Evolutionary conservation across 2,797 vertebrate species (phyloP), one percentile per base, ranked within the genome.

Genomic region (Rhincodon typus): DNA sequence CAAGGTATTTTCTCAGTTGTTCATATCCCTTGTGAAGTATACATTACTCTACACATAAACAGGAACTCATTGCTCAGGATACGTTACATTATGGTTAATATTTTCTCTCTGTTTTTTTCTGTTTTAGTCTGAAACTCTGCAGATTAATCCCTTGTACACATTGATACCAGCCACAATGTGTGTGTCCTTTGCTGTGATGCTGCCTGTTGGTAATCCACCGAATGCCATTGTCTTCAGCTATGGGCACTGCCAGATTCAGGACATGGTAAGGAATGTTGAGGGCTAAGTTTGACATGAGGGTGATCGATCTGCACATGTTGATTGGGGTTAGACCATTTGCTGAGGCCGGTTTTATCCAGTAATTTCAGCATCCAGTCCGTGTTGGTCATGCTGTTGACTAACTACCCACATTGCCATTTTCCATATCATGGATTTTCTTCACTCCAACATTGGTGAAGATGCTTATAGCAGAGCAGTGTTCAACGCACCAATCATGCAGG

Each of bases 181-280:
- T 38, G 99, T 99, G 97, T 99, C 99, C 19, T 99, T 99, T 30
- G 99, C 99, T 57, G 99, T 99, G 97, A 99, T 99, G 99, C 98
- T 99, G 96, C 99, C 99, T 0, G 99, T 99, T 96, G 99, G 99
- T 96, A 99, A 99, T 96, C 99, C 99, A 87, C 99, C 99, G 96
- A 99, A 99, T 4, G 99, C 99, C 97, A 99, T 99, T 12, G 98
- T 99, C 97, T 99, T 99, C 97, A 99, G 98, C 97, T 99, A 99
- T 0, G 98, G 99, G 96, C 99, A 99, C 96, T 98, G 99, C 97
- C 98, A 99, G 97, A 99, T 99, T 97, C 99, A 98, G 96, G 99
- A 99, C 96, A 99, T 99, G 99, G 99, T 99, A 97, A 98, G 98
- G 97, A 27, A 1, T 3, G 46, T 95, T n/a, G 10, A 0, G 50